phyloP scores from a whole-genome alignment of 2,888 invertebrate species.

The Machimus atricapillus region DNA sequence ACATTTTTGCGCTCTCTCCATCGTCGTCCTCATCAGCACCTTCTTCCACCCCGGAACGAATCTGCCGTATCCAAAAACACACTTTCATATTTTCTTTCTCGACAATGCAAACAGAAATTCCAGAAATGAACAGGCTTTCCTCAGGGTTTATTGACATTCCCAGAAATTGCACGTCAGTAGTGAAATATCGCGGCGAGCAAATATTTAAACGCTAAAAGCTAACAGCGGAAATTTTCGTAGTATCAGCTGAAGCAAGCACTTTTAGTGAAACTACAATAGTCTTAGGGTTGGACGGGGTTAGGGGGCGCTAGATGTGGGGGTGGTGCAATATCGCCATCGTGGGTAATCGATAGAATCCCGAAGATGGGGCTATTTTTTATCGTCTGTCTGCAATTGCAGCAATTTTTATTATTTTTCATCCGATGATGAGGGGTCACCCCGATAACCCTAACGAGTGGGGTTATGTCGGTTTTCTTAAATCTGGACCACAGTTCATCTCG shows the following conservation, averaged over 20 bases:
- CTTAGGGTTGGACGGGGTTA: not conserved
- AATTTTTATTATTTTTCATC: not conserved
- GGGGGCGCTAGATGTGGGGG: not conserved
- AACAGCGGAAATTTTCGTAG: not conserved
- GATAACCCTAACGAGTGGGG: not conserved
- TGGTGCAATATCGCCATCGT: not conserved
- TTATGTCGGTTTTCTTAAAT: not conserved
- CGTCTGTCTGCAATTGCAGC: not conserved
- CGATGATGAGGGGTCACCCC: not conserved
- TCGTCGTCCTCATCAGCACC: not conserved
- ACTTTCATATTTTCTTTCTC: not conserved
- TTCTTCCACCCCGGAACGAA: not conserved
- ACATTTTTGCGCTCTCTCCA: not conserved
- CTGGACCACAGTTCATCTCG: not conserved
- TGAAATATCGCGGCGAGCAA: slow-evolving; percentile 1
- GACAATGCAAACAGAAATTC: not conserved
- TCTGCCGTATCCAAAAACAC: not conserved
- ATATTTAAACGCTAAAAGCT: not conserved
- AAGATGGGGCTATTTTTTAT: not conserved
- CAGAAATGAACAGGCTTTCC: not conserved
- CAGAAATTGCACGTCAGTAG: slow-evolving; percentile 10
- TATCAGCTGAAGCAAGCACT: not conserved
- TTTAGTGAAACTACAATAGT: not conserved
- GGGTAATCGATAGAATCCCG: not conserved
- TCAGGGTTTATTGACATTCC: slow-evolving; percentile 1